These are phyloP conservation scores for Drosophila nigromelanica DNA, from an alignment of 1,140 invertebrate species.

Conservation along the genomic window DNA sequence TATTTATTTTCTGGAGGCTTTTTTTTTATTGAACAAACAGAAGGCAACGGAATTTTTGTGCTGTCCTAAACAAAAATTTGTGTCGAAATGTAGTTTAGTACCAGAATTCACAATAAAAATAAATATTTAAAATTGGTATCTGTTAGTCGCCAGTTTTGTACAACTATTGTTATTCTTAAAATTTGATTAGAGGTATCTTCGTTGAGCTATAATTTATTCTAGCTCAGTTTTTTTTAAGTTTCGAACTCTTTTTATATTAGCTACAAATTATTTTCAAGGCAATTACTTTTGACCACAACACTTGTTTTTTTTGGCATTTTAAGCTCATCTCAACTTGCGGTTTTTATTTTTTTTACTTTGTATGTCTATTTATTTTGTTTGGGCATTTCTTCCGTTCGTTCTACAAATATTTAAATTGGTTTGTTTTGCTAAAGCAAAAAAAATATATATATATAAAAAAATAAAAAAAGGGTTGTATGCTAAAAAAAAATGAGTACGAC, in stretches of 20 bases:
- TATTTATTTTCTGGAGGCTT: conserved; percentile 24
- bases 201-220: too few relatives aligned
- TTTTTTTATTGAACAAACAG: conserved; percentile 32
- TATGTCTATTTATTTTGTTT: conserved; percentile 10
- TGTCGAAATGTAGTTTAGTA: not conserved
- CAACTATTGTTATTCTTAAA: too few relatives aligned
- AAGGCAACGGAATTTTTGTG: not conserved
- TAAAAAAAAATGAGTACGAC: conserved; percentile 29
- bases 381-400: not conserved
- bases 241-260: too few relatives aligned
- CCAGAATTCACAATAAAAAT: too few relatives aligned
- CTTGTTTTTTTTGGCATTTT: conserved; percentile 31
- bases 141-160: too few relatives aligned
- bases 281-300: not conserved
- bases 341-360: conserved; percentile 5
- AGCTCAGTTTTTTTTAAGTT: too few relatives aligned
- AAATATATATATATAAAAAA: too few relatives aligned
- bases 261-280: not conserved
- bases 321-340: conserved; percentile 15
- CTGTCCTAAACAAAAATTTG: not conserved
- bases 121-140: too few relatives aligned
- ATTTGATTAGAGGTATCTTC: too few relatives aligned
- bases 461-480: conserved; percentile 1
- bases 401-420: conserved; percentile 39
- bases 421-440: conserved; percentile 5